Base-by-base conservation (phyloP, 2,888 invertebrate species). In the Ochlodes sylvanus region DNA sequence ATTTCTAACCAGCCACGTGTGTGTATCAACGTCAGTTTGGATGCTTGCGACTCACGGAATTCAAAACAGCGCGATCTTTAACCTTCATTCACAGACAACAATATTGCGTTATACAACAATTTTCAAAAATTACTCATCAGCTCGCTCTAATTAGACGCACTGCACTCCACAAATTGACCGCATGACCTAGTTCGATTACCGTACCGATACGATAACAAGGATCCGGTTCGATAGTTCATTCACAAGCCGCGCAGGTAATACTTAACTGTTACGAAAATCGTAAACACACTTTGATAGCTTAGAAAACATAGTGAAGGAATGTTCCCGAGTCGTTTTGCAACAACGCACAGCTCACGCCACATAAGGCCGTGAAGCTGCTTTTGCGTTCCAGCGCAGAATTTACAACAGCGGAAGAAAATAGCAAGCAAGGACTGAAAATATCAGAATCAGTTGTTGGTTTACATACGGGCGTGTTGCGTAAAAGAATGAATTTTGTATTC, bases 141-240 rank as follows among this genome's bases (percentile, higher is more conserved):
- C 15, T 14, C 19, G 38, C 38, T 55, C 47, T 65, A 47, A 66
- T 66, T 60, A 66, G 15, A 66, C 32, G 14, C 41, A 54, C 1
- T 61, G 17, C 41, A 44, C 50, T 57, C 47, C 32, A 58, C 69
- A 73, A 50, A 70, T 70, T 76, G 72, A 70, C 72, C 77, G 73
- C 69, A 44, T 75, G 75, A 76, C 77, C 77, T 42, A 72, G 60
- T 69, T 55, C 60, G 54, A 67, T 67, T 55, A 57, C 17, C 60
- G 34, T 21, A 34, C 15, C 63, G 68, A 57, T 17, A 68, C 64
- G 76, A 75, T 76, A 76, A 76, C 70, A 68, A 68, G 73, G 73
- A 75, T 78, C 77, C 77, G 77, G 77, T 73, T 73, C 56, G 34
- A 56, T 54, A 64, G 64, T 68, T 68, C 68, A 70, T 69, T 66